phyloP scores from a whole-genome alignment of 2,113 vertebrate genomes.

The Raja brachyura region DNA sequence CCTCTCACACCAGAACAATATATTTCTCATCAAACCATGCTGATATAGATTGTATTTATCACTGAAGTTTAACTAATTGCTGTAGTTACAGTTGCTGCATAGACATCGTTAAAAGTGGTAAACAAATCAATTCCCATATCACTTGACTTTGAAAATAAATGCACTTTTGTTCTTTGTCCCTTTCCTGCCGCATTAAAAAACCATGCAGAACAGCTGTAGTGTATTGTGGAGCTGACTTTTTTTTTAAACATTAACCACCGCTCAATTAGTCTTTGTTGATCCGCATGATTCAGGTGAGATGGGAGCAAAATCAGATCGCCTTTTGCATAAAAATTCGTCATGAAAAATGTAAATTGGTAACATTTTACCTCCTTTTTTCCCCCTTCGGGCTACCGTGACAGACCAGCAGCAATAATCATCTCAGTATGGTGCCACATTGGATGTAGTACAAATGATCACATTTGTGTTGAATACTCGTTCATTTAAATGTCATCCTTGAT shows the following conservation, averaged over 20 bases:
- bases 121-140: neutral
- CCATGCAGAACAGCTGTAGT: constrained; percentile 76
- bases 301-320: constrained; percentile 67
- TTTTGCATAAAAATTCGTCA: constrained; percentile 91
- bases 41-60: neutral
- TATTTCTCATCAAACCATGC: constrained; percentile 3
- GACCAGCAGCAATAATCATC: constrained; percentile 90
- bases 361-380: constrained; percentile 71
- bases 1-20: neutral
- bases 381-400: constrained; percentile 62
- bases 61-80: neutral
- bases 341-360: constrained; percentile 88
- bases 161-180: constrained; percentile 57
- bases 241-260: constrained; percentile 71
- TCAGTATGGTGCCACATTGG: constrained; percentile 75
- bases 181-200: constrained; percentile 58
- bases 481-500: constrained; percentile 96
- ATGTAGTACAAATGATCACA: constrained; percentile 87
- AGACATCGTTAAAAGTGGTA: neutral
- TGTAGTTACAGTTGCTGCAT: neutral
- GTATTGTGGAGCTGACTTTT: constrained; percentile 77
- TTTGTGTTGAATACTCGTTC: constrained; percentile 90
- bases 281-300: constrained; percentile 83
- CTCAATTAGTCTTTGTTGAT: constrained; percentile 82
- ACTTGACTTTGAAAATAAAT: constrained; percentile 29